These are phyloP conservation scores for Rhinogobio ventralis DNA, from an alignment of 2,797 vertebrate genomes.

Conservation along the genomic window DNA sequence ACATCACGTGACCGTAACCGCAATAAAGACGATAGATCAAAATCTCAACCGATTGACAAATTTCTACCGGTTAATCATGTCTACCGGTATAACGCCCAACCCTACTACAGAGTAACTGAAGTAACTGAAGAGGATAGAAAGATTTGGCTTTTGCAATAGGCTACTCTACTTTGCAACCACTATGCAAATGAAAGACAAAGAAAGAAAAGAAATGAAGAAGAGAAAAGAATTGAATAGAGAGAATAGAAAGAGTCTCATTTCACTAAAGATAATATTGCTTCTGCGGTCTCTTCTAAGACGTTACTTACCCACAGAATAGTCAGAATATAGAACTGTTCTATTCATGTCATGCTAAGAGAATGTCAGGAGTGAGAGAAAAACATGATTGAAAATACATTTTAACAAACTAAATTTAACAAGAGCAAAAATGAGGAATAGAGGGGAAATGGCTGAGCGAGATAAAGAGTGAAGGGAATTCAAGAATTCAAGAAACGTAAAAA, in stretches of 20 bases:
- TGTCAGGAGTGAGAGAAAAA: neutral
- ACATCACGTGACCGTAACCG: too few relatives aligned
- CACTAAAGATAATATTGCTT: slow-evolving; percentile 12
- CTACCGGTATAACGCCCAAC: neutral
- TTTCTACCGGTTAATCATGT: neutral
- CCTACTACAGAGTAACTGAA: neutral
- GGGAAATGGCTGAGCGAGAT: slow-evolving; percentile 1
- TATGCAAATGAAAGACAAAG: neutral
- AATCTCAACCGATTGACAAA: too few relatives aligned
- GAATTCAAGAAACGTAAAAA: neutral
- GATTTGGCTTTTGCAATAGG: neutral
- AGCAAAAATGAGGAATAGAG: neutral
- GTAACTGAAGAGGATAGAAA: neutral
- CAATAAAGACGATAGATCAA: neutral
- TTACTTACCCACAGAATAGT: neutral
- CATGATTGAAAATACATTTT: slow-evolving; percentile 10
- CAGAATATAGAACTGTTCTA: neutral
- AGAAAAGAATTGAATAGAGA: neutral
- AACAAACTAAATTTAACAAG: slow-evolving; percentile 23
- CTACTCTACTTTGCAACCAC: neutral
- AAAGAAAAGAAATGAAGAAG: slow-evolving; percentile 7
- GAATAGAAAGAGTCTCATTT: neutral
- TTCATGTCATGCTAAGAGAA: slow-evolving; percentile 8
- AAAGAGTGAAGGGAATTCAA: neutral
- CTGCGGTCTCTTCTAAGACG: neutral